Conservation (phyloP, 2,888 invertebrate species). For the Hirtodrosophila histrioides region DNA sequence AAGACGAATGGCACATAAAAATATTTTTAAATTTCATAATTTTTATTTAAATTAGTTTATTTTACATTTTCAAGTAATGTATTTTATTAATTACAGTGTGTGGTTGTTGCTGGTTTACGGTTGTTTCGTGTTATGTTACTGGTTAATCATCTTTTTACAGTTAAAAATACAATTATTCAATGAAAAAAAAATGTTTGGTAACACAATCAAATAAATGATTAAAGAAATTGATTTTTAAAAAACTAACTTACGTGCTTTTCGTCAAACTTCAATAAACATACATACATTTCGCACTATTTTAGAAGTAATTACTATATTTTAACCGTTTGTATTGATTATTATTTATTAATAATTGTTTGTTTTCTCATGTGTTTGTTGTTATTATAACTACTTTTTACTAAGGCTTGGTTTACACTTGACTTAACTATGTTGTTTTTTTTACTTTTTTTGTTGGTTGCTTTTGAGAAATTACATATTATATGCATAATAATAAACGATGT, state of each 20-base stretch:
- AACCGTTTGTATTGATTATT: conserved; percentile 54
- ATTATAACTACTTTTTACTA: conserved; percentile 76
- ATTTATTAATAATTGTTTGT: conserved; percentile 41
- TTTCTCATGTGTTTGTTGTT: conserved; percentile 34
- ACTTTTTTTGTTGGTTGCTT: conserved; percentile 49
- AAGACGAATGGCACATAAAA: neutral
- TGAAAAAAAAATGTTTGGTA: conserved; percentile 47
- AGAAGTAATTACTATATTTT: conserved; percentile 62
- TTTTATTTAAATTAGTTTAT: conserved; percentile 77
- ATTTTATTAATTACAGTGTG: conserved; percentile 71
- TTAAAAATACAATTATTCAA: conserved; percentile 54
- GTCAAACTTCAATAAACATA: conserved; percentile 10
- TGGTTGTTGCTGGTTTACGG: conserved; percentile 32
- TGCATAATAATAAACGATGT: conserved; percentile 59
- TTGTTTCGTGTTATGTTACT: conserved; percentile 39
- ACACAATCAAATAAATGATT: conserved; percentile 45
- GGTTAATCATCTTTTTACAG: conserved; percentile 41
- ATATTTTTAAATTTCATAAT: conserved; percentile 58
- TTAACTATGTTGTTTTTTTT: conserved; percentile 62
- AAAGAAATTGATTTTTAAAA: conserved; percentile 20
- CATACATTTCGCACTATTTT: conserved; percentile 61
- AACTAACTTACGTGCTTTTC: conserved; percentile 16
- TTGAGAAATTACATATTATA: conserved; percentile 58
- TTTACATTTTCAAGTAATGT: conserved; percentile 73
- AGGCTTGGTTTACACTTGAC: conserved; percentile 74